A percentile compares a stretch with the other conserved stretches of the same genome.
phyloP scores from a whole-genome alignment of 1,140 invertebrate species.

The Drosophila bocqueti region DNA sequence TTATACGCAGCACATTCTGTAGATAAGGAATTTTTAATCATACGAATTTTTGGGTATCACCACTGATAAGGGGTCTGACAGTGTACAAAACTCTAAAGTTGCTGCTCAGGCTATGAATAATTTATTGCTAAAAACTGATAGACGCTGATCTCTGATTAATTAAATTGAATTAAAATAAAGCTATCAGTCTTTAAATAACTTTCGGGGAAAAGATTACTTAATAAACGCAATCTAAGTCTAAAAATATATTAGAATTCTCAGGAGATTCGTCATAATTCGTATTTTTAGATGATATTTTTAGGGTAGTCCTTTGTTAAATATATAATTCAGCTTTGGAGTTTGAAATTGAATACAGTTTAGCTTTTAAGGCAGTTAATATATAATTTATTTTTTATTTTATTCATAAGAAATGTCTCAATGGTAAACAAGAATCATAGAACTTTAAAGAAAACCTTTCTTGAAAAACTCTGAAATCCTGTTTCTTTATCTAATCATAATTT shows the following conservation, averaged over 20 bases:
- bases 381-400: not conserved
- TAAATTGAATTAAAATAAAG: constrained; percentile 23
- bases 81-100: not conserved
- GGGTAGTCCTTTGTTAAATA: not conserved
- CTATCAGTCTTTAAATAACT: constrained; percentile 3
- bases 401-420: too few species aligned
- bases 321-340: not conserved
- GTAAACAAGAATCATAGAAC: not conserved
- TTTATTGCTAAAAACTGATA: constrained; percentile 24
- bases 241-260: not conserved
- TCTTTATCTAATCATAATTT: not conserved
- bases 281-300: not conserved
- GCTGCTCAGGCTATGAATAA: constrained; percentile 10
- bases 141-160: not conserved
- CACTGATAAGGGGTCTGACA: constrained; percentile 4
- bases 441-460: not conserved
- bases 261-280: not conserved
- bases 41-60: constrained; percentile 2
- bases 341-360: not conserved
- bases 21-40: constrained; percentile 23
- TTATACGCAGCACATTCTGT: constrained; percentile 7
- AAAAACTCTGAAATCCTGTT: not conserved
- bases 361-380: not conserved
- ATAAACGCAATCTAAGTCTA: not conserved
- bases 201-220: constrained; percentile 7